Evolutionary conservation across 2,888 invertebrate species (phyloP).

Genomic region (Megamerina dolium): DNA sequence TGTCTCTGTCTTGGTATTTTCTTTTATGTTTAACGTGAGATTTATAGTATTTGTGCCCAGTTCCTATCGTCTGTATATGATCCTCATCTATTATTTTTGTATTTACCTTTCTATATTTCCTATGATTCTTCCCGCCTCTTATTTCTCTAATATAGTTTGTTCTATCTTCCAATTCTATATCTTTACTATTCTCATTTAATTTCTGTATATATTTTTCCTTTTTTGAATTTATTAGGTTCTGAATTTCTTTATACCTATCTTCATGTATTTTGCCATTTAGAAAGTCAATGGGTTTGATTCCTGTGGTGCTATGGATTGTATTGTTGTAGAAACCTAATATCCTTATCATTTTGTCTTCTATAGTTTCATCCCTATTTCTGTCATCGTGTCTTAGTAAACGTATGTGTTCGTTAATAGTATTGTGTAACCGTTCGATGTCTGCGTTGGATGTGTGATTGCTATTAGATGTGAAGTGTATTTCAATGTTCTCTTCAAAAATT

Average conservation of each 20-base stretch:
- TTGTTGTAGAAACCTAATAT: slow-evolving; percentile 23
- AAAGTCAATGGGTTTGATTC: slow-evolving; percentile 21
- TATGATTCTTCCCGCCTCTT: slow-evolving; percentile 19
- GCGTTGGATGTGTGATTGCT: slow-evolving; percentile 23
- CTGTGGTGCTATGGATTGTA: slow-evolving; percentile 18
- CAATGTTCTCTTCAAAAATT: slow-evolving; percentile 18
- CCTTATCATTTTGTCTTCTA: slow-evolving; percentile 21
- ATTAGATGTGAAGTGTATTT: slow-evolving; percentile 21
- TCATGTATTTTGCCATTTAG: slow-evolving; percentile 17
- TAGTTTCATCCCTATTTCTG: slow-evolving; percentile 14
- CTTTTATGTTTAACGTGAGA: slow-evolving; percentile 16
- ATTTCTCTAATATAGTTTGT: too few relatives aligned
- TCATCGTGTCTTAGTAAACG: slow-evolving; percentile 20
- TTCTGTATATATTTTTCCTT: slow-evolving; percentile 17
- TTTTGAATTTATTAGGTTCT: slow-evolving; percentile 10
- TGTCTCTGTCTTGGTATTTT: too few relatives aligned
- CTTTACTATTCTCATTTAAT: slow-evolving; percentile 14
- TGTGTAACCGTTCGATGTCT: slow-evolving; percentile 21
- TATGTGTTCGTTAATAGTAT: slow-evolving; percentile 24
- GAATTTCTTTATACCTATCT: slow-evolving; percentile 16
- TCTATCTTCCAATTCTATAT: too few relatives aligned
- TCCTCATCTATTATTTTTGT: slow-evolving; percentile 19
- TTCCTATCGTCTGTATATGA: slow-evolving; percentile 12
- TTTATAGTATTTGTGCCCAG: slow-evolving; percentile 20
- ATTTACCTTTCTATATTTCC: slow-evolving; percentile 21